A percentile compares a stretch with the other conserved stretches of the same genome.
Evolutionary conservation across 2,797 vertebrate genomes (phyloP).

Genomic region (Threskiornis aethiopicus): DNA sequence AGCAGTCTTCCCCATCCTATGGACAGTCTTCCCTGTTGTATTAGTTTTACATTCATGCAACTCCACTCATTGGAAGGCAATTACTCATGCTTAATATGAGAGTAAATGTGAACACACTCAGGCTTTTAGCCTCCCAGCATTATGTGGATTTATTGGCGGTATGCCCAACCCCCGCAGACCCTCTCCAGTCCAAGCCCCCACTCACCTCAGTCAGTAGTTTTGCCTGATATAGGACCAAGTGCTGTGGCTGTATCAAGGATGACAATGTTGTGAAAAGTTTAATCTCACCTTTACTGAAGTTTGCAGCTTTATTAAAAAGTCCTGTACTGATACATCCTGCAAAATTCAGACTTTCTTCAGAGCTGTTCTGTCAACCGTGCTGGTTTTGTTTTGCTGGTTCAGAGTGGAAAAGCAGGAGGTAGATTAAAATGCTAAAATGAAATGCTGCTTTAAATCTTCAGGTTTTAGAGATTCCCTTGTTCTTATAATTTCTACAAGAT

Average conservation of each 20-base stretch:
- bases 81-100: conserved; percentile 44
- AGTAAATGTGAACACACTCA: conserved; percentile 17
- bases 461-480: background rate
- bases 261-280: background rate
- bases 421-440: conserved; percentile 17
- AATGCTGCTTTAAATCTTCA: background rate
- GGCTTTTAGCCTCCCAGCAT: conserved; percentile 28
- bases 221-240: background rate
- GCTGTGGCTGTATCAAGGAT: background rate
- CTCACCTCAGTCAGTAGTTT: background rate
- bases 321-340: background rate
- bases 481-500: conserved; percentile 10
- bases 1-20: background rate
- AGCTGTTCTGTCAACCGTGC: background rate
- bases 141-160: background rate
- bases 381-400: conserved; percentile 11
- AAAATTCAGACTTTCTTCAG: background rate
- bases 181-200: background rate
- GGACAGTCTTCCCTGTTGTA: background rate
- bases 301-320: background rate
- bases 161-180: background rate
- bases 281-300: background rate
- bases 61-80: conserved; percentile 26
- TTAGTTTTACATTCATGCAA: conserved; percentile 14
- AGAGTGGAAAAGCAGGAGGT: background rate